These are phyloP conservation scores for Heliothis peltigera DNA, from an alignment of 2,888 invertebrate genomes.

Conservation along the genomic window DNA sequence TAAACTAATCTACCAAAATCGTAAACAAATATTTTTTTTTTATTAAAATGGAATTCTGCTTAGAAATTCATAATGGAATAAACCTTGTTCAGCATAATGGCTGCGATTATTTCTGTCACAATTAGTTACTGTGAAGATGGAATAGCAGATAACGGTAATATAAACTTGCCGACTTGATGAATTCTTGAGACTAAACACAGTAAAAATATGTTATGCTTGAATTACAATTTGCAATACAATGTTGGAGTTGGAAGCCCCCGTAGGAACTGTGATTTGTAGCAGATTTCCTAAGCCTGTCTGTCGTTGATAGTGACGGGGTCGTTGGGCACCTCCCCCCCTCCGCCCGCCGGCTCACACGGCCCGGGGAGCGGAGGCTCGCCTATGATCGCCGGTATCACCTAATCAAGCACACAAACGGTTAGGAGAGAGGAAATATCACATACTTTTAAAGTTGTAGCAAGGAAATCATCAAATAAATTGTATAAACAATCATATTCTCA, in stretches of 20 bases:
- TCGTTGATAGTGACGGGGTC: constrained; percentile 64
- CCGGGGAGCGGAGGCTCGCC: constrained; percentile 65
- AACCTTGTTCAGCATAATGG: background rate
- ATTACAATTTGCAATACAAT: constrained; percentile 4
- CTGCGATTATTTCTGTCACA: background rate
- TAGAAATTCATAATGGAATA: background rate
- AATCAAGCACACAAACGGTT: background rate
- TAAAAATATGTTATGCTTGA: background rate
- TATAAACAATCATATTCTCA: no score
- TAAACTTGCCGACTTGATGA: background rate
- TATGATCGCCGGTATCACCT: constrained; percentile 77
- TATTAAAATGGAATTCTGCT: background rate
- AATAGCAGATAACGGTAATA: background rate
- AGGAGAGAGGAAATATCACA: background rate
- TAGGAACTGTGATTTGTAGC: background rate
- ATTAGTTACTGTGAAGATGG: background rate
- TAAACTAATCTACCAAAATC: constrained; percentile 16
- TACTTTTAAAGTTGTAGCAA: background rate
- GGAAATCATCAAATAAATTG: no score
- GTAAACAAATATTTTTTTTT: constrained; percentile 8
- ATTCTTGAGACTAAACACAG: background rate
- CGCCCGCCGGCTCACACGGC: constrained; percentile 27
- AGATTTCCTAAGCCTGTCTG: constrained; percentile 24
- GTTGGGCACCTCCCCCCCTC: constrained; percentile 65
- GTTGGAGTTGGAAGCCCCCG: constrained; percentile 11